A percentile compares a stretch with the other conserved stretches of the same genome.
Conservation (phyloP, 2,113 vertebrate species). For the Nyctereutes procyonoides region DNA sequence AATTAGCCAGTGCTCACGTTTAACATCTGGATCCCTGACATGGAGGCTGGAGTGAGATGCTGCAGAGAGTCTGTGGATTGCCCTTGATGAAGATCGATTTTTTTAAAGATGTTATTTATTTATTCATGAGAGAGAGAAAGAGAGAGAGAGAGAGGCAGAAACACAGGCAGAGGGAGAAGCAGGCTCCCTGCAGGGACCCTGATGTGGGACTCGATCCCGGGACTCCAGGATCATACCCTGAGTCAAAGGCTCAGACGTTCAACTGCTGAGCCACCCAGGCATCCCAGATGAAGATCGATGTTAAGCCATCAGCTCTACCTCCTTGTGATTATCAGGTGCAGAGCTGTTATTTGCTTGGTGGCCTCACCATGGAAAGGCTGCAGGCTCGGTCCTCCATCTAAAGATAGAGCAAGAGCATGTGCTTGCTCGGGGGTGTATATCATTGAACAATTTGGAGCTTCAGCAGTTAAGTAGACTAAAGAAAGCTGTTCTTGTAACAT, state of each 20-base stretch:
- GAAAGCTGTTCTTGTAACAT: not conserved
- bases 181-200: no score
- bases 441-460: not conserved
- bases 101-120: no score
- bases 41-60: not conserved
- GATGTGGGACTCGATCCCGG: no score
- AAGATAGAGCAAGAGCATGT: no score
- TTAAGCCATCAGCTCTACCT: not conserved
- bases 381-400: not conserved
- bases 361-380: not conserved
- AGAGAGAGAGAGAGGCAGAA: no score
- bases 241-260: no score
- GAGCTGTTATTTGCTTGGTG: not conserved
- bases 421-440: not conserved
- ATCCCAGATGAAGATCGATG: not conserved
- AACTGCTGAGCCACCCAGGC: no score
- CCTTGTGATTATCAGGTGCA: not conserved
- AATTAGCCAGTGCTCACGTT: conserved; percentile 54
- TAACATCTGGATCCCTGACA: not conserved
- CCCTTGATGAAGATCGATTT: not conserved
- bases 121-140: no score
- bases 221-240: no score
- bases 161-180: no score
- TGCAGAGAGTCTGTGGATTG: not conserved
- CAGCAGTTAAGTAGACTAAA: not conserved